Percentiles rank a stretch among this genome's conserved stretches.
Evolutionary conservation across 1,140 invertebrate species (phyloP).

Genomic region (Neodiprion virginianus): DNA sequence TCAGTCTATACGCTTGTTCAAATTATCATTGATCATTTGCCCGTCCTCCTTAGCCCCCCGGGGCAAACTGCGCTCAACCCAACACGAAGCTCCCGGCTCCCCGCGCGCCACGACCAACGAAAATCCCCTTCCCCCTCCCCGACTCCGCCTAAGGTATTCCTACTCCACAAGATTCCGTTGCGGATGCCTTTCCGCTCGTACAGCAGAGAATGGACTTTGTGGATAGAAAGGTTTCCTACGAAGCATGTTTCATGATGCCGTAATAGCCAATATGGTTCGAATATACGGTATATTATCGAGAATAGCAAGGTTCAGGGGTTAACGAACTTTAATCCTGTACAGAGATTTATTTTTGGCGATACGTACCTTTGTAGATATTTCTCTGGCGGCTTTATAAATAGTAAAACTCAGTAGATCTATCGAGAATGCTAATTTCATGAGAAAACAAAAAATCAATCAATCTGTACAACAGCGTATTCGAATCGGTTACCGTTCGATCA

Average conservation of each 20-base stretch:
- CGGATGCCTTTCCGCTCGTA: neutral
- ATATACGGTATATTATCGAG: neutral
- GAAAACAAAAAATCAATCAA: too few relatives aligned
- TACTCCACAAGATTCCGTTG: neutral
- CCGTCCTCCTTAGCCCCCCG: neutral
- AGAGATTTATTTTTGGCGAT: too few relatives aligned
- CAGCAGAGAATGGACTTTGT: neutral
- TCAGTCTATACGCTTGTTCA: neutral
- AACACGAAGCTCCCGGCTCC: too few relatives aligned
- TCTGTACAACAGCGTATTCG: too few relatives aligned
- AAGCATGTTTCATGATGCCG: neutral
- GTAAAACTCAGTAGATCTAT: too few relatives aligned
- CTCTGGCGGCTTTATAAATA: too few relatives aligned
- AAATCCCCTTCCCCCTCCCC: neutral
- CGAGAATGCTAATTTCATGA: too few relatives aligned
- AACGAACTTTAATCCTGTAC: neutral
- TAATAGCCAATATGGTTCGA: slow-evolving; percentile 3
- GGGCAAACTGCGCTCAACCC: neutral
- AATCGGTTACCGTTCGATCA: too few relatives aligned
- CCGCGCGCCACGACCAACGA: too few relatives aligned
- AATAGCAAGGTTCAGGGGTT: neutral
- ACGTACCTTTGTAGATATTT: too few relatives aligned
- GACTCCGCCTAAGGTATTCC: neutral
- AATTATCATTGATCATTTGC: slow-evolving; percentile 2
- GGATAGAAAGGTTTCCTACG: slow-evolving; percentile 2